Evolutionary conservation across 2,797 vertebrate genomes (phyloP), one percentile per base, ranked within the genome.

Genomic region (Manis pentadactyla): DNA sequence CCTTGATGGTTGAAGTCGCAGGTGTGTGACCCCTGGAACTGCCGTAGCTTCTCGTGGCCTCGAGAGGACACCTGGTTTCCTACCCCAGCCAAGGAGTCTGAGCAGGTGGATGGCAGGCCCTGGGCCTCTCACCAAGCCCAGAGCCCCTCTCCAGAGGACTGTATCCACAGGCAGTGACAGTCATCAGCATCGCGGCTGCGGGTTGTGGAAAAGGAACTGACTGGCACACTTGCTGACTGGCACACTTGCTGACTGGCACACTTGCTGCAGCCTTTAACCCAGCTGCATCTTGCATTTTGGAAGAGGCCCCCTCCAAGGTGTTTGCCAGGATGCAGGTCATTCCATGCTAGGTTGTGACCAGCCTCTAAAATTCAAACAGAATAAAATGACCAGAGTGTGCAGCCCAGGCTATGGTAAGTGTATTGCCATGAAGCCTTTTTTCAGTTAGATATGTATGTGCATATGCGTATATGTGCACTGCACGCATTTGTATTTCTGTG

Each of bases 391-490:
- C 0, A 3, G 18, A 42, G 11, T 10, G 34, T 8, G 23, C 14
- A 31, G 1, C 11, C 21, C 2, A 9, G 4, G 19, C 14, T 11
- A 5, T 0, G 1, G 3, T 14, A 19, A 27, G 37, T 1, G 1
- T 2, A 19, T n/a, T 37, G 25, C 6, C 2, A 1, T 15, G 11
- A 57, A 23, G 37, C 2, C 1, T 46, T 51, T 31, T 37, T 4
- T 57, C n/a, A 21, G 31, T 53, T 29, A 3, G 3, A 15, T 23
- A 2, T 2, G 51, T 19, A 18, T 10, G 2, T 39, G 25, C 4
- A 0, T 1, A 1, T 0, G 10, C 1, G 18, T 8, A 0, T 11
- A 8, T 18, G 19, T 1, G 0, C 12, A 23, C 51, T 0, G 1
- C 2, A 1, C 4, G 1, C 7, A 7, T 34, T 14, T 66, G 12